Evolutionary conservation across 2,888 invertebrate genomes (phyloP), one percentile per base, ranked within the genome.

Genomic region (Rhagonycha lutea): DNA sequence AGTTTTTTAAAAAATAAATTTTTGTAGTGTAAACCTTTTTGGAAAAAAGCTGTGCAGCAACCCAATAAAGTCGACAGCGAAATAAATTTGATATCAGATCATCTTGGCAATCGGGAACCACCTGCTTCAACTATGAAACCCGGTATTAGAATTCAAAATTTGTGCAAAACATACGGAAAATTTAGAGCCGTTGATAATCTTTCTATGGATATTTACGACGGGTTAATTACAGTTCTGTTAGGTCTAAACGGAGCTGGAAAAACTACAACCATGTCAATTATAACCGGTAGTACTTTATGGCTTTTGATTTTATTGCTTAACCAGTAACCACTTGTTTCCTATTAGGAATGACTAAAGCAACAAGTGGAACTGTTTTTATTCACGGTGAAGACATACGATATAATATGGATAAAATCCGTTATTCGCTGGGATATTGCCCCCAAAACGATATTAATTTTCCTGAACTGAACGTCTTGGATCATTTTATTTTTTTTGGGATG

Each of bases 401-500:
- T 0, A 90, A 95, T 78, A 91, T 93, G 83, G 87, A 90, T 10
- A 88, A 89, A 47, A 93, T 96, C 77, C 90, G 96, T 61, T 90
- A 91, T 77, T 91, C 92, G 77, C 90, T 98, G 67, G 98, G 98
- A 0, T 91, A 97, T 70, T 98, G 98, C 86, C 97, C 98, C 0
- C 97, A 98, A 85, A 94, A 97, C 85, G 95, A 97, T 87, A 90
- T 97, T 79, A 90, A 94, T 61, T 96, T 97, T 88, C 91, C 93
- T 10, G 93, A 95, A 83, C 90, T 98, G 75, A 96, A 94, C 1
- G 95, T 96, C 10, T 84, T 89, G n/a, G 94, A 98, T 83, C 97
- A 98, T 87, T 89, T 96, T 47, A 86, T 91, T 82, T 96, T 98
- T 87, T 97, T 97, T 85, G 93, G 94, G 3, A 91, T 92, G 91